Base-by-base conservation (phyloP, 1,140 invertebrate genomes). In the Heliconius himera region DNA sequence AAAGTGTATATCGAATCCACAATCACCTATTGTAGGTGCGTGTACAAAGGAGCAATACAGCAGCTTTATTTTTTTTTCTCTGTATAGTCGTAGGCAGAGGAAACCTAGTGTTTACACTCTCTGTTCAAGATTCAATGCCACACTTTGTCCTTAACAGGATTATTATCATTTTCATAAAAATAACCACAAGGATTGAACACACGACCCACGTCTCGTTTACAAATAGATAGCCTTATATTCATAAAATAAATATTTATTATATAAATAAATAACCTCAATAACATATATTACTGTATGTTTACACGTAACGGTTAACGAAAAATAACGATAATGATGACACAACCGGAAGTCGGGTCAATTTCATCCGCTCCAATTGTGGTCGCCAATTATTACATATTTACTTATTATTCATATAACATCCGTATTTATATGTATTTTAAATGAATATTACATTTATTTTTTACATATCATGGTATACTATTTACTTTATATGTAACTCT, bases 271-370 rank as follows among this genome's bases (percentile, higher is more conserved):
- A 49, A 9, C 49, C 4, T 11, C 11, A 22, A 72, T 41, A 78
- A 73, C 3, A 78, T 78, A 73, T 71, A 51, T 22, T 29, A 22
- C 60, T 76, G 80, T 81, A 26, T 81, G 80, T 77, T 77, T 60
- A 22, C 79, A 73, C 33, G 33, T 29, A 51, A 76, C 26, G 66
- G 66, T 76, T 76, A 70, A 76, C 75, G 75, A 76, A 76, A 76
- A 76, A 66, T 66, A 66, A 66, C 26, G 60, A 16, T 76, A 76
- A 76, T 76, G 75, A 76, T 71, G 75, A 71, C 66, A 33, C 29
- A 76, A 76, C 41, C 75, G 75, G 75, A 76, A 76, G 75, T 76
- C 29, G 41, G 75, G 75, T 76, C 66, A 76, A 76, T 76, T 76
- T 70, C 74, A 76, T 46, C 41, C 60, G 60, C 41, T 70, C 26